Percentiles rank a stretch among this genome's conserved stretches.
phyloP scores from a whole-genome alignment of 2,797 vertebrate species.

The Neomorphus geoffroyi region DNA sequence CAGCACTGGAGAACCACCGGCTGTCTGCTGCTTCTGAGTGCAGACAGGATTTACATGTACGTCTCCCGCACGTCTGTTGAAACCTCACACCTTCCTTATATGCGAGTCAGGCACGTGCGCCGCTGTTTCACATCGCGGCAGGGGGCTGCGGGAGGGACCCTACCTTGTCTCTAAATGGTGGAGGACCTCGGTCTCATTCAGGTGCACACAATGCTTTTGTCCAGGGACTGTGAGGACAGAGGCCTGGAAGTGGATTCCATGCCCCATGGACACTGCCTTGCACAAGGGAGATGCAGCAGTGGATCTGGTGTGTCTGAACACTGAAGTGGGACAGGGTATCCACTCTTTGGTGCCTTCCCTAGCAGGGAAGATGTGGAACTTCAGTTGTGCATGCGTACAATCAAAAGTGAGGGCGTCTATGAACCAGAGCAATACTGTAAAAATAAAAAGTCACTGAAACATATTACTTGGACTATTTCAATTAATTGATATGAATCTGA shows the following conservation, averaged over 20 bases:
- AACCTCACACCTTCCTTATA: background rate
- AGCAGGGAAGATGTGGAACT: background rate
- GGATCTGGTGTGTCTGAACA: background rate
- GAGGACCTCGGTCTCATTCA: background rate
- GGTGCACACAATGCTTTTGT: background rate
- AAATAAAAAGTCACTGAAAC: background rate
- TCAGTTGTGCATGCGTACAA: too few species aligned
- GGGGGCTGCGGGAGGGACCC: background rate
- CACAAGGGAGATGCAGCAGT: background rate
- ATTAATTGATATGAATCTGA: slow-evolving; percentile 53
- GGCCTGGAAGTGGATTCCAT: background rate
- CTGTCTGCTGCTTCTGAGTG: background rate
- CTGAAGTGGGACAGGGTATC: background rate
- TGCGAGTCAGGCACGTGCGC: too few species aligned
- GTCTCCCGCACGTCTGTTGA: background rate
- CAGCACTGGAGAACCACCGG: background rate
- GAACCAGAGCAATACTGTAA: background rate
- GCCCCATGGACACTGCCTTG: background rate
- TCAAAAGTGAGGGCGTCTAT: background rate
- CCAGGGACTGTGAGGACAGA: background rate
- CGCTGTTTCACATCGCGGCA: background rate
- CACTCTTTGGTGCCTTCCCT: background rate
- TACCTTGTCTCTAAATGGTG: background rate
- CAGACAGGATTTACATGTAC: accelerated
- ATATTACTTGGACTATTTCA: slow-evolving; percentile 1